Evolutionary conservation across 2,888 invertebrate genomes (phyloP), one percentile per base, ranked within the genome.

Genomic region (Chrysopilus asiliformis): DNA sequence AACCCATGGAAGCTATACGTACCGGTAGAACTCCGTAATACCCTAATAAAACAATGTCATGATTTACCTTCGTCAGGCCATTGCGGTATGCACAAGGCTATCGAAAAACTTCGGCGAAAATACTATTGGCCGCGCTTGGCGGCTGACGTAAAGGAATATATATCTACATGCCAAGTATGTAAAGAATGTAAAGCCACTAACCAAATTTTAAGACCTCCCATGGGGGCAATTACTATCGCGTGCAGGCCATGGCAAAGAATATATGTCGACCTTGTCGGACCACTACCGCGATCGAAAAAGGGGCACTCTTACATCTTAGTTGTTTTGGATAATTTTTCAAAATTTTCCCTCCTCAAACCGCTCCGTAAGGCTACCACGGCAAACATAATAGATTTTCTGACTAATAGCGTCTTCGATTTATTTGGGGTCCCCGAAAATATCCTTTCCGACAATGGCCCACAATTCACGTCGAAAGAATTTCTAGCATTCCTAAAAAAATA

Each of bases 381-480:
- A 7, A 28, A 31, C 32, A 30, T 45, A 8, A 10, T 42, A 2
- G 25, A 43, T 7, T 43, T 39, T 17, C 24, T 44, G 2, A 31
- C 19, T 9, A 16, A 45, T 12, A 44, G 49, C 5, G 29, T 45
- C 4, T 50, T 49, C 34, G 31, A 46, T 10, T 31, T 45, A 18
- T 53, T 51, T 39, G 51, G 49, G n/a, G 49, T 48, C 16, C 47
- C 49, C 2, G 40, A 45, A 19, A 15, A 19, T 2, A 33, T 48
- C 12, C 43, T 49, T 14, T 38, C 39, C n/a, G n/a, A n/a, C n/a
- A n/a, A n/a, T n/a, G n/a, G n/a, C n/a, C n/a, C n/a, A n/a, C n/a
- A n/a, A n/a, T 52, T 48, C 34, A 12, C 35, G 4, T 18, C 44
- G 0, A 44, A 44, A 17, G 20, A 35, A 12, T 48, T 47, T 29